These are phyloP conservation scores for Aselliscus stoliczkanus DNA, from an alignment of 2,797 vertebrate genomes.

Conservation along the genomic window DNA sequence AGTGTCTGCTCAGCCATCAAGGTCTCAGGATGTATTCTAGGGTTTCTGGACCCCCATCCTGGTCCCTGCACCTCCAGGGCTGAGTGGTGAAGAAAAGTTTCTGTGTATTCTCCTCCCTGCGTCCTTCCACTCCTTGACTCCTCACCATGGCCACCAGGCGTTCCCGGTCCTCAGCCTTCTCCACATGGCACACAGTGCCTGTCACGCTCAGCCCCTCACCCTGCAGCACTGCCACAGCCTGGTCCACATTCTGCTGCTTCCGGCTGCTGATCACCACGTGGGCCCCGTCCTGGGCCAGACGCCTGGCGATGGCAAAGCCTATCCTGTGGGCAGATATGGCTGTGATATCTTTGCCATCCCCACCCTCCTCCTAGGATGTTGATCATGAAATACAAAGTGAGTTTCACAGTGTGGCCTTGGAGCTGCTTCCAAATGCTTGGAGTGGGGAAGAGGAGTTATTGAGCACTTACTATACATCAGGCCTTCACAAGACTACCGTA, in stretches of 20 bases:
- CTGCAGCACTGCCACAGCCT: slow-evolving; percentile 81
- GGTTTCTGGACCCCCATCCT: background rate
- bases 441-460: background rate
- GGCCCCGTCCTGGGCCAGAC: background rate
- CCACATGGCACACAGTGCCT: slow-evolving; percentile 87
- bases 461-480: background rate
- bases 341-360: background rate
- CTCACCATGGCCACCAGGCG: slow-evolving; percentile 84
- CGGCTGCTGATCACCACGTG: slow-evolving; percentile 85
- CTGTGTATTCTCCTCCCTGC: background rate
- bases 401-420: background rate
- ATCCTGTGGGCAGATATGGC: slow-evolving; percentile 77
- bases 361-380: background rate
- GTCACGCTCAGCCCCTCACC: slow-evolving; percentile 84
- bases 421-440: background rate
- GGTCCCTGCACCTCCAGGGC: background rate
- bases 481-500: background rate
- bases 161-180: slow-evolving; percentile 83
- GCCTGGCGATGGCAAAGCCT: slow-evolving; percentile 82
- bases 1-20: background rate
- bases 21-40: background rate
- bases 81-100: background rate
- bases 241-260: slow-evolving; percentile 86
- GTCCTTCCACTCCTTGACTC: background rate
- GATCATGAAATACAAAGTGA: background rate